Conservation (phyloP, 1,140 invertebrate species). For the Dreissena rostriformis region DNA sequence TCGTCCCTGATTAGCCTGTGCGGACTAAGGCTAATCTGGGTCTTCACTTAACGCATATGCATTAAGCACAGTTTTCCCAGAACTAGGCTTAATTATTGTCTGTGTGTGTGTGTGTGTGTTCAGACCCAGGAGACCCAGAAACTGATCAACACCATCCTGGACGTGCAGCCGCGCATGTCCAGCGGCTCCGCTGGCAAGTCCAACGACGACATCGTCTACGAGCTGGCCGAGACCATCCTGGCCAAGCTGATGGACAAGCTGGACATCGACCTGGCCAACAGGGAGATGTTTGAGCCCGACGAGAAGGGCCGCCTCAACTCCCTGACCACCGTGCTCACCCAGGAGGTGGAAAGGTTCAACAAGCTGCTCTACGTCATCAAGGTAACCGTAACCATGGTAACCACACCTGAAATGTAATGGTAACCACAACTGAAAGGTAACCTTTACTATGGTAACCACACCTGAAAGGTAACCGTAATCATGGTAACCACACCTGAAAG, state of each 20-base stretch:
- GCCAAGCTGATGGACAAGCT: constrained; percentile 84
- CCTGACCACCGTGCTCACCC: constrained; percentile 90
- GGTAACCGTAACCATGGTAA: constrained; percentile 61
- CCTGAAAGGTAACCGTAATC: constrained; percentile 73
- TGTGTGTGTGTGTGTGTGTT: constrained; percentile 23
- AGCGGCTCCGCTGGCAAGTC: constrained; percentile 85
- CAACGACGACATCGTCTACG: constrained; percentile 88
- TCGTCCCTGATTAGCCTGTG: too few species aligned
- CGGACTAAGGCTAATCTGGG: too few species aligned
- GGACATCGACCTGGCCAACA: constrained; percentile 83
- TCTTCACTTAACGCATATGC: too few species aligned
- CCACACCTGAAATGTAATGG: too few species aligned
- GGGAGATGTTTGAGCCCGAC: constrained; percentile 84
- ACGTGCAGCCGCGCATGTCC: constrained; percentile 87
- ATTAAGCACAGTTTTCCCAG: too few species aligned
- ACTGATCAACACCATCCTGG: constrained; percentile 87
- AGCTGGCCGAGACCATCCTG: constrained; percentile 86
- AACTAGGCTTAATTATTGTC: too few species aligned
- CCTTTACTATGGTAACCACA: too few species aligned
- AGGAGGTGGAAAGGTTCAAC: constrained; percentile 94
- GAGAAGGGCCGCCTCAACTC: constrained; percentile 88
- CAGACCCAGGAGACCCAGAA: constrained; percentile 88
- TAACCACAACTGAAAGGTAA: too few species aligned
- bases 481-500: too few species aligned
- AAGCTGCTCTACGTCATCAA: constrained; percentile 86